Evolutionary conservation across 2,888 invertebrate genomes (phyloP).

Genomic region (Microdon myrmicae): DNA sequence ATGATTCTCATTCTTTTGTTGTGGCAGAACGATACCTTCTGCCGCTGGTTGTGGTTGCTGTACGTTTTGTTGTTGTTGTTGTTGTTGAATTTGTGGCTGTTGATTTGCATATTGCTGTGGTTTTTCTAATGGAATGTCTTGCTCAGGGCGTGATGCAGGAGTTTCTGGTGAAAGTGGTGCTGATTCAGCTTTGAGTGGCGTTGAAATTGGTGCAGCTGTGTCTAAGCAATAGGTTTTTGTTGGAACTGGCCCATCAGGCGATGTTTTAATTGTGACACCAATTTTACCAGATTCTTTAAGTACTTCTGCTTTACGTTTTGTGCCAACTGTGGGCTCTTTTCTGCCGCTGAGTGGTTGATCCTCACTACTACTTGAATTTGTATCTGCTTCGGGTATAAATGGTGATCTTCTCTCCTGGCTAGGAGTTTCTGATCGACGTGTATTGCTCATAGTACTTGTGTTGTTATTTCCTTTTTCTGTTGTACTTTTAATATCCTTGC

Average conservation of each 20-base stretch:
- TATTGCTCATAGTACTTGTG: constrained; percentile 59
- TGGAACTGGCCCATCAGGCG: constrained; percentile 65
- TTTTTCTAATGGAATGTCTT: constrained; percentile 60
- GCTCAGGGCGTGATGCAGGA: constrained; percentile 67
- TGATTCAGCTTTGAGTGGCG: constrained; percentile 61
- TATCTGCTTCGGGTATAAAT: constrained; percentile 69
- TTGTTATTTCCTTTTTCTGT: constrained; percentile 53
- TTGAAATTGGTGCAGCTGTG: constrained; percentile 65
- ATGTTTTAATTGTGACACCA: constrained; percentile 88
- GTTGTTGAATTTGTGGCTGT: constrained; percentile 42
- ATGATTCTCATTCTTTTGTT: constrained; percentile 61
- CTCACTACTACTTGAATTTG: constrained; percentile 70
- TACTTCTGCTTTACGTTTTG: constrained; percentile 89
- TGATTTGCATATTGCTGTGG: constrained; percentile 54
- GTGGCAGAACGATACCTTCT: constrained; percentile 42
- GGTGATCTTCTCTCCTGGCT: constrained; percentile 54
- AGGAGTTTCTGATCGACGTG: constrained; percentile 65
- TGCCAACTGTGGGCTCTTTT: constrained; percentile 70
- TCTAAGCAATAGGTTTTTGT: constrained; percentile 56
- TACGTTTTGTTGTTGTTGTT: constrained; percentile 55
- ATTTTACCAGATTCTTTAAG: constrained; percentile 89
- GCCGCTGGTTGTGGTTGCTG: constrained; percentile 53
- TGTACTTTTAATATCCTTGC: constrained; percentile 61
- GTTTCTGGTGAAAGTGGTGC: constrained; percentile 65
- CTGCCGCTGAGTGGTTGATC: constrained; percentile 71